These are phyloP conservation scores for Oligia latruncula DNA, from an alignment of 2,888 invertebrate species.

Conservation along the genomic window DNA sequence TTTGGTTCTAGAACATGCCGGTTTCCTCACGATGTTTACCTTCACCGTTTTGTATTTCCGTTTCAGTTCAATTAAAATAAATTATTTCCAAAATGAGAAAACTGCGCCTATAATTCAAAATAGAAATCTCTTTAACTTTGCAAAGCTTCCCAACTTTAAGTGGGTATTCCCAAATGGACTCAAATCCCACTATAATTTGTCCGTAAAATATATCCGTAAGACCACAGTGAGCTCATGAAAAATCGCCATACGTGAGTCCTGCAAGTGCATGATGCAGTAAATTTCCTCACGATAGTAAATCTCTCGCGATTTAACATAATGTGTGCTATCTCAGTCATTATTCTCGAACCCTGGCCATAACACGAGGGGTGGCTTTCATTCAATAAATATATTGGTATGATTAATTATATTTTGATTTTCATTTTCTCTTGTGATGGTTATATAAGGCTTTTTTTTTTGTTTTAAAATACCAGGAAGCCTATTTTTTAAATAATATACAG, in stretches of 20 bases:
- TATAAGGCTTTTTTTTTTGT: not conserved
- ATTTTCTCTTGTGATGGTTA: too few species aligned
- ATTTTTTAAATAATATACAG: not conserved
- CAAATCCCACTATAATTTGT: slow-evolving; percentile 55
- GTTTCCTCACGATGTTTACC: too few species aligned
- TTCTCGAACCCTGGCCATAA: slow-evolving; percentile 23
- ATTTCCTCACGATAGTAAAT: slow-evolving; percentile 54
- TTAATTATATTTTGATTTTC: not conserved
- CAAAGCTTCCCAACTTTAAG: slow-evolving; percentile 10
- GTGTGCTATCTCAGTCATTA: slow-evolving; percentile 51
- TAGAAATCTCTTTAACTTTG: slow-evolving; percentile 13
- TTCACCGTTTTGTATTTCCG: not conserved
- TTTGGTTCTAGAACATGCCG: too few species aligned
- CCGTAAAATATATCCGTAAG: slow-evolving; percentile 56
- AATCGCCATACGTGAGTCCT: slow-evolving; percentile 56
- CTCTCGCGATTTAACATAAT: slow-evolving; percentile 42
- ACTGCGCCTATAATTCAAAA: slow-evolving; percentile 1
- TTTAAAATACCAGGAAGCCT: not conserved
- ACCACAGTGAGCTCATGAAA: slow-evolving; percentile 58
- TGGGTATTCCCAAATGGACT: slow-evolving; percentile 36
- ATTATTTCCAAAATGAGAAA: not conserved
- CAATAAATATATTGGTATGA: slow-evolving; percentile 16
- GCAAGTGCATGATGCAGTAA: slow-evolving; percentile 60
- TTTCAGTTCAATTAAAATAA: not conserved
- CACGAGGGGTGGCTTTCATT: slow-evolving; percentile 2